Percentiles rank a stretch among this genome's conserved stretches.
Conservation (phyloP, 2,888 invertebrate species). For the Scaptomyza caliginosa region DNA sequence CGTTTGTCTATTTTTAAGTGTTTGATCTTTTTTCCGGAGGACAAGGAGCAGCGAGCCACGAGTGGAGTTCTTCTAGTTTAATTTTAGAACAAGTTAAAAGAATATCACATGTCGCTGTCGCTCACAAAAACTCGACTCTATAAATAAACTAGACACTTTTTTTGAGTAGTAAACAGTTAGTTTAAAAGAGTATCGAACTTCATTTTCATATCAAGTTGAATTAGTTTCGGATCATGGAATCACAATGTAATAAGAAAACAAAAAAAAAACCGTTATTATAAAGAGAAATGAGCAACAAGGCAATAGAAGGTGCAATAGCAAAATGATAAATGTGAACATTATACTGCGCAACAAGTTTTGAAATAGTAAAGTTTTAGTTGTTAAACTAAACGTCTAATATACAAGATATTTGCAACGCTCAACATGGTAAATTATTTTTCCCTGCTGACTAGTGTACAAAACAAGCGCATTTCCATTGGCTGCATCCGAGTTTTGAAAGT, state of each 20-base stretch:
- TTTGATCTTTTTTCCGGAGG: constrained; percentile 54
- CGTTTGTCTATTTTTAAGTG: constrained; percentile 64
- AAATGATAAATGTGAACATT: constrained; percentile 38
- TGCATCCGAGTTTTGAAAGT: constrained; percentile 46
- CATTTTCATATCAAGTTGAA: constrained; percentile 26
- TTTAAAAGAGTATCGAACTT: neutral
- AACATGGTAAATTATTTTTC: too few species aligned
- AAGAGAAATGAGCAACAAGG: constrained; percentile 8
- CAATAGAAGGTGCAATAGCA: constrained; percentile 23
- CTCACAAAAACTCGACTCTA: constrained; percentile 24
- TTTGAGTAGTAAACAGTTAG: neutral
- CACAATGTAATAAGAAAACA: neutral
- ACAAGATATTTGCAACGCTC: neutral
- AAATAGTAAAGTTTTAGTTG: neutral
- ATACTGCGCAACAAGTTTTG: constrained; percentile 32
- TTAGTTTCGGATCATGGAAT: constrained; percentile 26
- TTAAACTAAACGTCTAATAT: neutral
- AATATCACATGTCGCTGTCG: constrained; percentile 59
- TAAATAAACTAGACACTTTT: constrained; percentile 17
- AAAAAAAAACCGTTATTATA: constrained; percentile 13
- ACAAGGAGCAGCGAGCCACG: constrained; percentile 41
- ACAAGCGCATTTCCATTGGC: constrained; percentile 51
- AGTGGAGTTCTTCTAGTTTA: constrained; percentile 43
- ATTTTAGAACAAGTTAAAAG: constrained; percentile 52
- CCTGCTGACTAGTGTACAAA: constrained; percentile 36